These are phyloP conservation scores for Polyergus mexicanus DNA, from an alignment of 1,140 invertebrate genomes.

Conservation along the genomic window DNA sequence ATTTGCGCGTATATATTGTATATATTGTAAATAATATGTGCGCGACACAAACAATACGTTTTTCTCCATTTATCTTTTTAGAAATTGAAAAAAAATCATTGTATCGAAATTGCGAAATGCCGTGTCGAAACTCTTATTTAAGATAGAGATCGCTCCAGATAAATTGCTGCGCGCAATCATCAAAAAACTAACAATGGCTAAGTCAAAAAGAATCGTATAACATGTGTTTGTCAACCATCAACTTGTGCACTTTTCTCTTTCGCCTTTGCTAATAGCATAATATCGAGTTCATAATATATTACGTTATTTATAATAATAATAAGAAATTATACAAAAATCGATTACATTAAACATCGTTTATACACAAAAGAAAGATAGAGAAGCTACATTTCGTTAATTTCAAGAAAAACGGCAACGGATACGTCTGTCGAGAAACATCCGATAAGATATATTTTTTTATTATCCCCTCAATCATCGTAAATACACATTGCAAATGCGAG, in stretches of 20 bases:
- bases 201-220: not conserved
- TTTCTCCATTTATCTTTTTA: not conserved
- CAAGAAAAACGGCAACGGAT: not conserved
- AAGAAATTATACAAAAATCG: not conserved
- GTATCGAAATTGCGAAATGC: constrained; percentile 30
- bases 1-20: not conserved
- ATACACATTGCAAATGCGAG: constrained; percentile 40
- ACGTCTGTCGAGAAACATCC: not conserved
- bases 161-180: constrained; percentile 18
- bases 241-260: not conserved
- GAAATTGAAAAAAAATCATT: not conserved
- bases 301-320: not conserved
- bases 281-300: not conserved
- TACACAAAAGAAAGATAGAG: too few relatives aligned
- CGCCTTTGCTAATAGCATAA: not conserved
- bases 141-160: not conserved
- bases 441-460: constrained; percentile 20
- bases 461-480: constrained; percentile 33
- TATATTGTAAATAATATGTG: not conserved
- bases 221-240: not conserved
- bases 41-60: not conserved
- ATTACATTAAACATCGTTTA: not conserved
- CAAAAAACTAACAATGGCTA: not conserved
- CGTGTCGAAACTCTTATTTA: not conserved
- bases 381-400: not conserved